Base-by-base conservation (phyloP, 2,888 invertebrate genomes). In the Stegana nigrithorax region DNA sequence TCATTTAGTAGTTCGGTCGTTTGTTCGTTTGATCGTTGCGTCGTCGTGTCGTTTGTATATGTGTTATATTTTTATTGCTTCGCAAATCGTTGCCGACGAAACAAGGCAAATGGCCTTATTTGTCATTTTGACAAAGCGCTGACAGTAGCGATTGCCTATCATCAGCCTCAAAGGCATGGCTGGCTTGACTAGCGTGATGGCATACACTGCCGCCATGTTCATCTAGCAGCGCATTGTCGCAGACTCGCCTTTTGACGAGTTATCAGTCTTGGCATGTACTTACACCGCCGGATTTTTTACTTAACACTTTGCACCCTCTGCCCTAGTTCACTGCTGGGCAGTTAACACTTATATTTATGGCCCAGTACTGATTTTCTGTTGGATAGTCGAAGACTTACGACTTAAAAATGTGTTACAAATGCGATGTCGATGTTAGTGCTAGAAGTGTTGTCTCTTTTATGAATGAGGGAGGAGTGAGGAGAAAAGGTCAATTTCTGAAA, bases 71-170 rank as follows among this genome's bases (percentile, higher is more conserved):
- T 75, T 78, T 71, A 78, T 71, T 68, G 76, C 23, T 50, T 12
- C 42, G 67, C 68, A 73, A 67, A 75, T 73, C 78, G 69, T 69
- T 51, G 47, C 14, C 39, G 32, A 19, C 45, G 23, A 36, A 19
- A 29, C 19, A 68, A 73, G 73, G 72, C 78, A 78, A 80, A 77
- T 68, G 78, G 67, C 65, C 70, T 68, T 76, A 80, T 81, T 80
- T 78, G 80, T 81, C 81, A 79, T 78, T 72, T 67, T 66, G 76
- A 73, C 73, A 70, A 73, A 80, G 72, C 65, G 80, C 76, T 80
- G 78, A 75, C 73, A 73, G 69, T 58, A 2, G 62, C 63, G 66
- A 55, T 55, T 29, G 53, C 27, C 53, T 36, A 55, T 10, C 27
- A 19, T 14, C 14, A n/a, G 12, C n/a, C n/a, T n/a, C n/a, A n/a